Evolutionary conservation across 2,113 vertebrate genomes (phyloP).

Genomic region (Etheostoma spectabile): DNA sequence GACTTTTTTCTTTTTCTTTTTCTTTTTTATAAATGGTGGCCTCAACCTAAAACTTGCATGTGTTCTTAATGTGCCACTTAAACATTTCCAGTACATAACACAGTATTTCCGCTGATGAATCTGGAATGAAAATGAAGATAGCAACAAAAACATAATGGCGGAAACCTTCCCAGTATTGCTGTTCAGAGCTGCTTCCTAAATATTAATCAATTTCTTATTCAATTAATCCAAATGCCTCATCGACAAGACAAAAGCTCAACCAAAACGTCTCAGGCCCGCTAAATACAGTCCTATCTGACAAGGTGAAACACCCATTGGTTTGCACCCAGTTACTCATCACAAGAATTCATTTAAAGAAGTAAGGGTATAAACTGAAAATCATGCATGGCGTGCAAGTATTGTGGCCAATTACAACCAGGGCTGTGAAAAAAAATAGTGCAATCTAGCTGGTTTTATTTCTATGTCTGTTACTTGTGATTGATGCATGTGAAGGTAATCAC

Average conservation of each 20-base stretch:
- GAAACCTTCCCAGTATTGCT: not conserved
- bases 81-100: not conserved
- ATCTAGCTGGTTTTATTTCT: not conserved
- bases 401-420: not conserved
- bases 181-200: not conserved
- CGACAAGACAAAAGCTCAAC: slow-evolving; percentile 13
- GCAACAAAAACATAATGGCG: not conserved
- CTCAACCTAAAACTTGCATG: slow-evolving; percentile 62
- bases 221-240: not conserved
- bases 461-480: not conserved
- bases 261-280: not conserved
- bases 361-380: not conserved
- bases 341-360: not conserved
- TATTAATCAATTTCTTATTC: slow-evolving; percentile 7
- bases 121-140: slow-evolving; percentile 16
- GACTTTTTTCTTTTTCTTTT: slow-evolving; percentile 47
- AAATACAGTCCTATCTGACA: not conserved
- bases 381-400: not conserved
- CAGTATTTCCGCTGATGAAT: not conserved
- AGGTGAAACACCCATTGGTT: not conserved
- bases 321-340: not conserved
- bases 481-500: no score
- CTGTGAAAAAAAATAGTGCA: not conserved
- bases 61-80: slow-evolving; percentile 28
- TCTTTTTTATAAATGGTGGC: slow-evolving; percentile 48